phyloP scores from a whole-genome alignment of 2,888 invertebrate genomes.

The Tinea trinotella region DNA sequence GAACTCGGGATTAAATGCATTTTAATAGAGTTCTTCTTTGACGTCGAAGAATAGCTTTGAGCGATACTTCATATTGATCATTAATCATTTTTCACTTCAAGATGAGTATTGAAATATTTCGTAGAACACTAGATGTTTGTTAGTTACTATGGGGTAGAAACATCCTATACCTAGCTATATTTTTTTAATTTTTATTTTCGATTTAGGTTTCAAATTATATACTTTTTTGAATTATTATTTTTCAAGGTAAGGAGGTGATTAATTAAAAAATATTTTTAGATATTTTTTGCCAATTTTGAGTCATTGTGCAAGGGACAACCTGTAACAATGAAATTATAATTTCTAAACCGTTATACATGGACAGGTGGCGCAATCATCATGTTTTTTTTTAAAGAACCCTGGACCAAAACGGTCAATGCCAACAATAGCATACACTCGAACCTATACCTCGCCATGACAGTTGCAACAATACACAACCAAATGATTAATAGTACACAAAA shows the following conservation, averaged over 20 bases:
- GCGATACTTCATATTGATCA: conserved; percentile 3
- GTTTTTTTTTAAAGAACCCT: not conserved
- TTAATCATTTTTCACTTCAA: conserved; percentile 13
- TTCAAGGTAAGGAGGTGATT: too few relatives aligned
- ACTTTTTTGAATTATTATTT: too few relatives aligned
- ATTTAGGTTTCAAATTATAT: too few relatives aligned
- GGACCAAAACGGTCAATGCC: conserved; percentile 25
- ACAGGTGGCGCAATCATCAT: conserved; percentile 51
- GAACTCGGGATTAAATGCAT: conserved; percentile 17
- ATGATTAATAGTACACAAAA: conserved; percentile 54
- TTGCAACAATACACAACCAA: conserved; percentile 56
- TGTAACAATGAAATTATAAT: conserved; percentile 12
- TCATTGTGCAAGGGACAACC: conserved; percentile 1
- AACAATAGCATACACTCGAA: conserved; percentile 41
- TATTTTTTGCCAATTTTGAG: conserved; percentile 10
- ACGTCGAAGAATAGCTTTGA: not conserved
- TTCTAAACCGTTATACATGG: conserved; percentile 30
- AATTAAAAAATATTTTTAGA: not conserved
- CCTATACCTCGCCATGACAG: conserved; percentile 36
- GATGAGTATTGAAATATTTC: conserved; percentile 1
- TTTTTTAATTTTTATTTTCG: too few relatives aligned
- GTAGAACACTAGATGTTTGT: not conserved
- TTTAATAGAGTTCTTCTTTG: conserved; percentile 19
- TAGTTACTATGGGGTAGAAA: not conserved
- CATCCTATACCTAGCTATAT: too few relatives aligned